Conservation (phyloP, 2,797 vertebrate genomes). For the Pangasius larnaudii region DNA sequence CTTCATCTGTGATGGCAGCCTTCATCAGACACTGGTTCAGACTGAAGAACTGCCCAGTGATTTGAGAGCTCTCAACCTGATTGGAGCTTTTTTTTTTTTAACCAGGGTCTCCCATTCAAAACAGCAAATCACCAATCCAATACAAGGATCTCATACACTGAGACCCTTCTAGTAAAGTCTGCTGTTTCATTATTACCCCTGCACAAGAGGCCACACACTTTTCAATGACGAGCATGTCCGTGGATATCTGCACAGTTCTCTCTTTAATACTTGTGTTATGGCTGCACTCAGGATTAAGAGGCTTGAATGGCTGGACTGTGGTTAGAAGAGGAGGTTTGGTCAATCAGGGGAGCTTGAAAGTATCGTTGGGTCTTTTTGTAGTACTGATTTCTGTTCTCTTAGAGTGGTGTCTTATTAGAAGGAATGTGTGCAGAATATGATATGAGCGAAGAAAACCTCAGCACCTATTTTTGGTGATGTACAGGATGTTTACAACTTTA, state of each 20-base stretch:
- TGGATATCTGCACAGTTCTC: conserved; percentile 12
- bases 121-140: conserved; percentile 51
- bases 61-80: conserved; percentile 63
- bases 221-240: conserved; percentile 16
- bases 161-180: conserved; percentile 43
- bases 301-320: conserved; percentile 28
- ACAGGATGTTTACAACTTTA: not conserved
- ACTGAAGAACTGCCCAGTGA: conserved; percentile 58
- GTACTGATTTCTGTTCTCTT: conserved; percentile 24
- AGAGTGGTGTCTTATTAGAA: conserved; percentile 23
- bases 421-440: conserved; percentile 12
- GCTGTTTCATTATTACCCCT: conserved; percentile 51
- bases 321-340: conserved; percentile 40
- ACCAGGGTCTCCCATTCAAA: conserved; percentile 46
- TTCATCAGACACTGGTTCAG: conserved; percentile 52
- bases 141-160: conserved; percentile 41
- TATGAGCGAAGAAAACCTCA: not conserved
- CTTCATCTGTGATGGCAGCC: conserved; percentile 40
- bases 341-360: conserved; percentile 35
- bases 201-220: conserved; percentile 44
- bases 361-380: conserved; percentile 24
- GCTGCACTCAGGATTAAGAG: conserved; percentile 43
- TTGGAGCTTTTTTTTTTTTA: conserved; percentile 52
- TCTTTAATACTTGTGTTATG: conserved; percentile 35
- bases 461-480: not conserved